Evolutionary conservation across 1,140 invertebrate species (phyloP).

Genomic region (Whitmania pigra): DNA sequence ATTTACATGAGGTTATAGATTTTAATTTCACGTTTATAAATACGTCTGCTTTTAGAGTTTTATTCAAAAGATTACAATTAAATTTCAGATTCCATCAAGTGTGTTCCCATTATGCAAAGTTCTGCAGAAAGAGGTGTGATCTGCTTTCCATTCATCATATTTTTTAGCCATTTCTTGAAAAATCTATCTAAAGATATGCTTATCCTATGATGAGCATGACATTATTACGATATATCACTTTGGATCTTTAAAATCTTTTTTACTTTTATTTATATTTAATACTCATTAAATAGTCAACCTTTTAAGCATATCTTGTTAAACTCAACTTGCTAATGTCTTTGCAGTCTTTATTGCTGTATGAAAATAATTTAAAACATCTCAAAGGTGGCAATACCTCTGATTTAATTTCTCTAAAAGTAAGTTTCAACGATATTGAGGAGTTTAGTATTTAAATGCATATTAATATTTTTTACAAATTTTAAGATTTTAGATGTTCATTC

Average conservation of each 20-base stretch:
- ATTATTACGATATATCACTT: too few species aligned
- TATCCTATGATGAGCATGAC: too few species aligned
- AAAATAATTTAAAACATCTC: slow-evolving; percentile 56
- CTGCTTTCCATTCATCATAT: not conserved
- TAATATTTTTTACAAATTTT: too few species aligned
- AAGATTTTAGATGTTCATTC: slow-evolving; percentile 56
- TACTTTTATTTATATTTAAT: too few species aligned
- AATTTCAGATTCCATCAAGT: slow-evolving; percentile 50
- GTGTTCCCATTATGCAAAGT: slow-evolving; percentile 64
- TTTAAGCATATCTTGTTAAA: too few species aligned
- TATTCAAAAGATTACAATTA: not conserved
- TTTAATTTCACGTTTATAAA: slow-evolving; percentile 12
- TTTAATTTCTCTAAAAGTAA: slow-evolving; percentile 52
- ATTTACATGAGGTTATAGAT: slow-evolving; percentile 46
- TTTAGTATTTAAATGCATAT: not conserved
- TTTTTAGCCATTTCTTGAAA: not conserved
- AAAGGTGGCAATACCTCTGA: slow-evolving; percentile 54
- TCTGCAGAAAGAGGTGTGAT: slow-evolving; percentile 53
- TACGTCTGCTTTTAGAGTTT: not conserved
- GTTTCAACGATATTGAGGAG: slow-evolving; percentile 10
- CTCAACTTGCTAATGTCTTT: slow-evolving; percentile 3
- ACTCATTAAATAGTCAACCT: too few species aligned
- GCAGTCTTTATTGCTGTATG: slow-evolving; percentile 46
- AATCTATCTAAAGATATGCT: too few species aligned
- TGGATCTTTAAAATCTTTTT: too few species aligned